Evolutionary conservation across 92 coral and sea anemone species (phyloP).

Genomic region (Paragorgia papillata): DNA sequence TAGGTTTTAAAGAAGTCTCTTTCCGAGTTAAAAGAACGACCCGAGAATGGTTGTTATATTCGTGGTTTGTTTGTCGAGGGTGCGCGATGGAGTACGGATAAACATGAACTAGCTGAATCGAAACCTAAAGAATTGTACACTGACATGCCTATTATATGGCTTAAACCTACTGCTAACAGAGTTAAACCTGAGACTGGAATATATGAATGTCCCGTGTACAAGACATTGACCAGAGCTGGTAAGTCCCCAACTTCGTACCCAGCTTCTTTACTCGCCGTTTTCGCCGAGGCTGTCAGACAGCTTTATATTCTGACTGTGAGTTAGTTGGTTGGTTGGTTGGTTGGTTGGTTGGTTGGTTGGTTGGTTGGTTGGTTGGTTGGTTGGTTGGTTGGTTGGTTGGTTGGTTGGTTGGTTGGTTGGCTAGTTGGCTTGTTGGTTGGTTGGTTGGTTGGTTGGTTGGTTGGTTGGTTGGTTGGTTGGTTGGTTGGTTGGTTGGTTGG

Average conservation of each 20-base stretch:
- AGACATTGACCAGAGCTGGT: slow-evolving; percentile 98
- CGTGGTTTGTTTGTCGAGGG: slow-evolving; percentile 97
- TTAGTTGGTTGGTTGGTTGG: background rate
- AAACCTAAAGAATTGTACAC: slow-evolving; percentile 96
- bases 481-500: background rate
- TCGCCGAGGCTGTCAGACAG: no score
- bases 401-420: no score
- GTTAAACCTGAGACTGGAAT: slow-evolving; percentile 88
- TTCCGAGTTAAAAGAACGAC: slow-evolving; percentile 72
- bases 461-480: no score
- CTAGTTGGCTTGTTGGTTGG: no score
- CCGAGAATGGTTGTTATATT: slow-evolving; percentile 92
- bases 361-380: no score
- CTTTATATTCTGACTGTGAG: background rate
- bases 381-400: no score
- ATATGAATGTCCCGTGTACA: slow-evolving; percentile 94
- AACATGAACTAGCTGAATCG: slow-evolving; percentile 88
- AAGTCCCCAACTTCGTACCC: slow-evolving; percentile 23
- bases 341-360: background rate
- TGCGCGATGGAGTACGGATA: slow-evolving; percentile 90
- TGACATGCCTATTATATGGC: slow-evolving; percentile 97
- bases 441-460: no score
- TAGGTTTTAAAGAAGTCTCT: slow-evolving; percentile 83
- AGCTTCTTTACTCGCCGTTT: no score
- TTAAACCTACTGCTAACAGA: slow-evolving; percentile 95